A percentile compares a stretch with the other conserved stretches of the same genome.
Evolutionary conservation across 2,888 invertebrate species (phyloP).

Genomic region (Synanthedon formicaeformis): DNA sequence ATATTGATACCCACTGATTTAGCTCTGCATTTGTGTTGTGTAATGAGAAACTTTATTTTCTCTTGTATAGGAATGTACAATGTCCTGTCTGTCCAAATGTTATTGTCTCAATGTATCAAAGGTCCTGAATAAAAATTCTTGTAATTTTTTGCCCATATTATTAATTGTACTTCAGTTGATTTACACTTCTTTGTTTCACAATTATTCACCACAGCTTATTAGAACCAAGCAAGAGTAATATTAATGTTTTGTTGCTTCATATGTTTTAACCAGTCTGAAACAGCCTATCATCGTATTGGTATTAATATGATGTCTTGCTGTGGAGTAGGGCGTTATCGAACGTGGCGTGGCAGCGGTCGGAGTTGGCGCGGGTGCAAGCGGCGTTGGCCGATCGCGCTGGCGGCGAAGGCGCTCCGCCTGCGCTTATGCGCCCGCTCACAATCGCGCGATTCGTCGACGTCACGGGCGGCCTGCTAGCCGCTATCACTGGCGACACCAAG

Average conservation of each 20-base stretch:
- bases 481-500: constrained; percentile 25
- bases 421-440: constrained; percentile 52
- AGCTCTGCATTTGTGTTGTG: too few species aligned
- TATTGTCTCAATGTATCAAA: too few species aligned
- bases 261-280: neutral
- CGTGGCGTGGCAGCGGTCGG: constrained; percentile 46
- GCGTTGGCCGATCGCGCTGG: constrained; percentile 17
- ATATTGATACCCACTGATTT: too few species aligned
- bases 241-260: neutral
- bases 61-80: too few species aligned
- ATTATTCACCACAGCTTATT: too few species aligned
- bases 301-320: neutral
- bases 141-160: too few species aligned
- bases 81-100: too few species aligned
- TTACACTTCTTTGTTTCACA: too few species aligned
- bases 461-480: constrained; percentile 28
- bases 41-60: too few species aligned
- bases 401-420: constrained; percentile 17
- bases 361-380: constrained; percentile 18
- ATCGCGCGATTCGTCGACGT: constrained; percentile 59
- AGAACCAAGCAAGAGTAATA: too few species aligned
- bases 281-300: neutral
- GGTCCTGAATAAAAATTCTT: too few species aligned
- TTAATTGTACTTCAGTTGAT: too few species aligned
- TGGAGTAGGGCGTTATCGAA: constrained; percentile 30